Percentiles rank a stretch among this genome's conserved stretches.
Conservation (phyloP, 2,113 vertebrate species). For the Chunga burmeisteri region DNA sequence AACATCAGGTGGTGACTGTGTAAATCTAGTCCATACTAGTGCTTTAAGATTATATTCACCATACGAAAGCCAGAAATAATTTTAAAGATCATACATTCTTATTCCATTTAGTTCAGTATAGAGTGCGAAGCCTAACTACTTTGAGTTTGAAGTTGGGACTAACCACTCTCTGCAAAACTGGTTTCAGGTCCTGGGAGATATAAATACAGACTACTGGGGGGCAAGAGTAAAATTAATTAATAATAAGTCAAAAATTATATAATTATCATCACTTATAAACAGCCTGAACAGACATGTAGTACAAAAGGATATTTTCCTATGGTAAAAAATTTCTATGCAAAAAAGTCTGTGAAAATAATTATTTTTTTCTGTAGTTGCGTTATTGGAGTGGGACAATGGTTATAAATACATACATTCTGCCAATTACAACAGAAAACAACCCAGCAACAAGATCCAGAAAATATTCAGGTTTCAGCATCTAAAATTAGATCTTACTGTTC, state of each 20-base stretch:
- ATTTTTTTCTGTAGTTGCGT: background rate
- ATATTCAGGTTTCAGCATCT: background rate
- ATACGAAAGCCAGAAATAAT: background rate
- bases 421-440: too few relatives aligned
- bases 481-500: background rate
- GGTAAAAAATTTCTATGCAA: background rate
- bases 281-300: background rate
- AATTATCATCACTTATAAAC: background rate
- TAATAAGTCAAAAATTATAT: background rate
- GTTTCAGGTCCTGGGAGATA: background rate
- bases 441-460: background rate
- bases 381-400: background rate
- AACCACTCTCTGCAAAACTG: background rate
- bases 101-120: background rate
- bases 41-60: background rate
- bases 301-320: background rate
- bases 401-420: background rate
- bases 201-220: background rate
- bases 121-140: background rate
- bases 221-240: background rate
- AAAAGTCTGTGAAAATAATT: background rate
- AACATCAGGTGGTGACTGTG: background rate
- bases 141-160: background rate
- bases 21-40: background rate
- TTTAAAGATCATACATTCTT: background rate